Evolutionary conservation across 2,113 vertebrate species (phyloP).

Genomic region (Aythya baeri): DNA sequence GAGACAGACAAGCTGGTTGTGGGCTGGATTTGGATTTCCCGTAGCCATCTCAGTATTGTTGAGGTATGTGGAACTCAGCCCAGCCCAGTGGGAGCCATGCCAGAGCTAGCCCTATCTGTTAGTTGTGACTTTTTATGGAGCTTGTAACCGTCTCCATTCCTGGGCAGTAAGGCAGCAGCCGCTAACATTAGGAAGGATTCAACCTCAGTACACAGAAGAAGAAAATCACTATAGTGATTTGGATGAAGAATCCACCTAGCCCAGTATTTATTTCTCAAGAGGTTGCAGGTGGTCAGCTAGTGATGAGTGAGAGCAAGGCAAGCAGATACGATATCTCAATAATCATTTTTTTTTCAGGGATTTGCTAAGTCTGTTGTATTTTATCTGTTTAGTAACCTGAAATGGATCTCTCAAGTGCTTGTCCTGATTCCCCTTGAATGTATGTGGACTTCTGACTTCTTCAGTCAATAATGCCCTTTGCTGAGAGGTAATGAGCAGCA

Average conservation of each 20-base stretch:
- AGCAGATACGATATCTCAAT: neutral
- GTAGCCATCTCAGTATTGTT: neutral
- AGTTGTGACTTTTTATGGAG: constrained; percentile 36
- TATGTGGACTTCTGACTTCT: neutral
- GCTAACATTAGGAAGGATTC: neutral
- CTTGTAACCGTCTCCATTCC: neutral
- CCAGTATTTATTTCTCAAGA: neutral
- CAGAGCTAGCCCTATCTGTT: neutral
- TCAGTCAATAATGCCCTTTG: neutral
- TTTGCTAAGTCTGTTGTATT: neutral
- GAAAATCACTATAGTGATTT: neutral
- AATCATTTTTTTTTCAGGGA: neutral
- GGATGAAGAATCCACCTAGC: neutral
- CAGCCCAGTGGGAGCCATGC: neutral
- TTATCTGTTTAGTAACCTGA: neutral
- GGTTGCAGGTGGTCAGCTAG: neutral
- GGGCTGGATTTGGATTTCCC: neutral
- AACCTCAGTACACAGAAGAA: neutral
- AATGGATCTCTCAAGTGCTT: neutral
- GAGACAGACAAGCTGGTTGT: neutral
- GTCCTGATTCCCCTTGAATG: neutral
- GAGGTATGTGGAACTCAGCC: constrained; percentile 16
- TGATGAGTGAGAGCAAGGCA: neutral
- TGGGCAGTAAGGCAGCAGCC: neutral
- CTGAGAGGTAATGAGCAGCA: neutral